Base-by-base conservation (phyloP, 2,888 invertebrate species). In the Coelinius sp. region DNA sequence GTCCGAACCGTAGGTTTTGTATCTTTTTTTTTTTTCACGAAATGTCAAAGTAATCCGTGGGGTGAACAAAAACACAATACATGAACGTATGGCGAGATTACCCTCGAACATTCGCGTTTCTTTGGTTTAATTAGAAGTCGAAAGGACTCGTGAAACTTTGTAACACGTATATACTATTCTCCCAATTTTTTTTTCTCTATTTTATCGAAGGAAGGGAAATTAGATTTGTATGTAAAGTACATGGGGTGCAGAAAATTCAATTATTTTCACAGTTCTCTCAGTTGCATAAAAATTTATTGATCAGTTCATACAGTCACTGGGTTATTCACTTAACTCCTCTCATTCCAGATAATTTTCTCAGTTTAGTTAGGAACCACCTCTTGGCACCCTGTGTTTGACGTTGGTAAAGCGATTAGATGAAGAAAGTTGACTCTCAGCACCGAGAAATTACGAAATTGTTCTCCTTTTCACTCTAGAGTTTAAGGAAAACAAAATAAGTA, bases 111-210 rank as follows among this genome's bases (percentile, higher is more conserved):
- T 31, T 35, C 35, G 59, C 31, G 31, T 59, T 59, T 14, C 59
- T n/a, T 17, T 35, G 31, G 35, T 59, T 59, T 59, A 59, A 59
- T 59, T 59, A 59, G 35, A 59, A 20, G 31, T 59, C 35, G 20
- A 59, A 59, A 59, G 59, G 14, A 27, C 27, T 17, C 27, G 59
- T 7, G 56, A n/a, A 35, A 35, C 31, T 35, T 25, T 24, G 24
- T 53, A 25, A 14, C 53, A 25, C 25, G 10, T 31, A 20, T 35
- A 59, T 17, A 35, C 12, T 35, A 14, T 25, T 59, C 59, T 10
- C 20, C 22, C 35, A 35, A 17, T 10, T 59, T 35, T 14, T 27
- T 31, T 59, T 35, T 59, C 12, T 7, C 8, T 31, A 14, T 56
- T 56, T 12, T 31, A 31, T 17, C 31, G 31, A 59, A 49, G 20